These are phyloP conservation scores for Eucidaris tribuloides DNA, from an alignment of 35 echinoderm and acorn worm species.

Conservation along the genomic window DNA sequence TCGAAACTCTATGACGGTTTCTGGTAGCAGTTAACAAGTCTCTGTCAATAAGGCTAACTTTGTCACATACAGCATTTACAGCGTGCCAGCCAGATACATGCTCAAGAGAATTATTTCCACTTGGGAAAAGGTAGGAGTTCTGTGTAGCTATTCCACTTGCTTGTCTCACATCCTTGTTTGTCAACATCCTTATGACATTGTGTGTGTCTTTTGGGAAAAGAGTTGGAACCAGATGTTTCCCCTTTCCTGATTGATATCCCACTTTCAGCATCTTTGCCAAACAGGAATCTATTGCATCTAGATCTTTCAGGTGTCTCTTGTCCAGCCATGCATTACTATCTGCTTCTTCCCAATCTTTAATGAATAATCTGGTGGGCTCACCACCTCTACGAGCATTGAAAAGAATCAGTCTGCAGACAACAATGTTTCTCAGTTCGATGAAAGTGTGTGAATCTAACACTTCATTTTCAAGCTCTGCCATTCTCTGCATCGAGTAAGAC, in stretches of 20 bases:
- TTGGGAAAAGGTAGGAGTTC: background rate
- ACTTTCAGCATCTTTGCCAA: slow-evolving; percentile 35
- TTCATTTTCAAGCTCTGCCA: slow-evolving; percentile 12
- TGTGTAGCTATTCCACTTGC: background rate
- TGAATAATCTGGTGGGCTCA: slow-evolving; percentile 38
- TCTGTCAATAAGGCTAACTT: background rate
- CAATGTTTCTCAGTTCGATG: slow-evolving; percentile 26
- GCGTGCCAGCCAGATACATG: background rate
- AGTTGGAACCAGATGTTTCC: slow-evolving; percentile 35
- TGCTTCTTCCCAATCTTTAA: slow-evolving; percentile 66
- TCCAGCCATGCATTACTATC: slow-evolving; percentile 53
- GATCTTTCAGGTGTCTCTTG: background rate
- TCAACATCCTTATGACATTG: background rate
- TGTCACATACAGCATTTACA: background rate
- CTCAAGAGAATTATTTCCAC: background rate
- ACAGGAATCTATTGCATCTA: slow-evolving; percentile 12
- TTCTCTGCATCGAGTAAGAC: slow-evolving; percentile 5
- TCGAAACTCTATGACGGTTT: slow-evolving; percentile 4
- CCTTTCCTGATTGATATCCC: slow-evolving; percentile 24
- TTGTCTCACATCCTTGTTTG: background rate
- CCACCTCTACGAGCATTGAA: slow-evolving; percentile 76
- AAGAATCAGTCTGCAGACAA: slow-evolving; percentile 49
- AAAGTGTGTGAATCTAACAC: slow-evolving; percentile 40
- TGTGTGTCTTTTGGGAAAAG: slow-evolving; percentile 44
- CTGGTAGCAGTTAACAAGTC: slow-evolving; percentile 15